These are phyloP conservation scores for Apaloderma vittatum DNA, from an alignment of 2,113 vertebrate species.

Conservation along the genomic window DNA sequence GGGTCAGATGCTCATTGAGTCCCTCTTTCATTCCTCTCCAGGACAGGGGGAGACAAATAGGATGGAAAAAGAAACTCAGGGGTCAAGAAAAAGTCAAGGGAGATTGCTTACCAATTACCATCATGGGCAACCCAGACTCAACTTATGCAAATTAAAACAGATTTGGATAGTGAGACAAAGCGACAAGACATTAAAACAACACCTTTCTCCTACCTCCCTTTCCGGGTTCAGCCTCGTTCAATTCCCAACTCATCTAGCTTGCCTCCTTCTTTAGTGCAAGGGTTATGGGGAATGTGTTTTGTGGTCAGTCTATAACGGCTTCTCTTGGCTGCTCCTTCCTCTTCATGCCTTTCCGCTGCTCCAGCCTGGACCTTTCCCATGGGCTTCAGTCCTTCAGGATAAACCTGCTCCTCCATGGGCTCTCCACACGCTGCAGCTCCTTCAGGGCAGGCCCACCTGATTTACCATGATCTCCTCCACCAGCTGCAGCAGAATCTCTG, in stretches of 20 bases:
- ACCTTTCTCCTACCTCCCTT: neutral
- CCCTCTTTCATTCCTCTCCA: neutral
- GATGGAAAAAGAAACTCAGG: neutral
- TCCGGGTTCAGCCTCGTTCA: neutral
- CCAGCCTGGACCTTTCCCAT: neutral
- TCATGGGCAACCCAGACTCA: neutral
- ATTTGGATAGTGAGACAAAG: neutral
- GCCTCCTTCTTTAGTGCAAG: neutral
- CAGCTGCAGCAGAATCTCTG: neutral
- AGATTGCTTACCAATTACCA: neutral
- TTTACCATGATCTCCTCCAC: neutral
- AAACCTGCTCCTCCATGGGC: neutral
- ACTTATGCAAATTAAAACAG: neutral
- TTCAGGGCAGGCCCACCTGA: neutral
- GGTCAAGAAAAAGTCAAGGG: neutral
- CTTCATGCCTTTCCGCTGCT: neutral
- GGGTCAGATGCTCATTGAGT: neutral
- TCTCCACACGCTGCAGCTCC: neutral
- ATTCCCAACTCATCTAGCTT: neutral
- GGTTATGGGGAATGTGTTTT: neutral
- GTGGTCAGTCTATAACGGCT: neutral
- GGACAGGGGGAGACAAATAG: neutral
- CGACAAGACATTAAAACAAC: neutral
- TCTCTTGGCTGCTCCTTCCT: neutral
- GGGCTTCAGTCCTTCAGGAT: neutral